phyloP scores from a whole-genome alignment of 2,888 invertebrate species.

The Caenorhabditis auriculariae region DNA sequence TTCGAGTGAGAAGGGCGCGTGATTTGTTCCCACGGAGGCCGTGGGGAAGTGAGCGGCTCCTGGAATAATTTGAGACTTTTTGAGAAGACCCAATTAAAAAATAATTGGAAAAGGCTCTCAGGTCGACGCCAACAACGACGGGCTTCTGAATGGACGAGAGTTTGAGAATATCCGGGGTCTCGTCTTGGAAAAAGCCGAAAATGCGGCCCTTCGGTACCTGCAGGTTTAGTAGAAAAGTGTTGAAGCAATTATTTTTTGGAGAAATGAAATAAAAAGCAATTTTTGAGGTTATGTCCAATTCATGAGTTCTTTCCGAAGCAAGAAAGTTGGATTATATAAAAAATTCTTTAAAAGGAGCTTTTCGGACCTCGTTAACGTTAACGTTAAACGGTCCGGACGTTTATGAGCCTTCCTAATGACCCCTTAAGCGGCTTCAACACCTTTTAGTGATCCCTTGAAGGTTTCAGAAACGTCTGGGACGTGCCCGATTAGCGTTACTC shows the following conservation, averaged over 20 bases:
- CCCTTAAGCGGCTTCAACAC: no score
- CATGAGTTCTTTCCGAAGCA: no score
- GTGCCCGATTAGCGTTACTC: no score
- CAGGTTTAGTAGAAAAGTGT: constrained; percentile 35
- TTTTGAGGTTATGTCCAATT: no score
- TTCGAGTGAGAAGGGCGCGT: not conserved
- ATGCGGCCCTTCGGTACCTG: constrained; percentile 56
- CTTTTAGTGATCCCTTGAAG: no score
- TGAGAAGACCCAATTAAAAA: not conserved
- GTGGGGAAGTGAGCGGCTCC: not conserved
- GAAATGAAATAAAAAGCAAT: not conserved
- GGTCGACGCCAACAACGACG: constrained; percentile 39
- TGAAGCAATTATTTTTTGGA: not conserved
- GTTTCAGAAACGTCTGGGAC: no score
- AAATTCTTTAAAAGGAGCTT: no score
- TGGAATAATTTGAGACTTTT: not conserved
- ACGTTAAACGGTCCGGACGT: no score
- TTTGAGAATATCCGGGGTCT: constrained; percentile 58
- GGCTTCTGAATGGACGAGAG: constrained; percentile 35
- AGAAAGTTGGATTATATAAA: no score
- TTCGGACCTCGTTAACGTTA: no score
- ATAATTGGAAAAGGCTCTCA: constrained; percentile 4
- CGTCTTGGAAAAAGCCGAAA: constrained; percentile 60
- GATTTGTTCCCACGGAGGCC: not conserved
- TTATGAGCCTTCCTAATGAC: no score